These are phyloP conservation scores for Diorhabda sublineata DNA, from an alignment of 1,140 invertebrate species.

Conservation along the genomic window DNA sequence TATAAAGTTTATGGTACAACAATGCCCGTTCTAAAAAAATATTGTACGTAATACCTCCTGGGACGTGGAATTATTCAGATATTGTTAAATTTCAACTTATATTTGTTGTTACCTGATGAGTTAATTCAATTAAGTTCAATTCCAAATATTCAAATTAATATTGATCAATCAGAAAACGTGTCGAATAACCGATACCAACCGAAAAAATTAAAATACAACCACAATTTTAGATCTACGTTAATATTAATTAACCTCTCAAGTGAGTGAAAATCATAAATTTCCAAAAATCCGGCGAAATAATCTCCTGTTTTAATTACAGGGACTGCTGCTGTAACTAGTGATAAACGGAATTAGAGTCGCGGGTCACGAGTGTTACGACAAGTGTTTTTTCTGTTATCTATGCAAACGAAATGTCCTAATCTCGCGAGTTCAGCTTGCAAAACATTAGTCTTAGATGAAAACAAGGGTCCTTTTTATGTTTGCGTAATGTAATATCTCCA, in stretches of 20 bases:
- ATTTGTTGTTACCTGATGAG: too few species aligned
- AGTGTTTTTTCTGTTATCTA: conserved; percentile 45
- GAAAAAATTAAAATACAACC: too few species aligned
- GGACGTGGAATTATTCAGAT: too few species aligned
- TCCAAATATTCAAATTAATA: too few species aligned
- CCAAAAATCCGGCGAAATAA: conserved; percentile 13
- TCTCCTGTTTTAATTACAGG: conserved; percentile 14
- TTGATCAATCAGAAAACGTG: too few species aligned
- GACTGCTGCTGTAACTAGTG: conserved; percentile 24
- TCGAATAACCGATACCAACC: too few species aligned
- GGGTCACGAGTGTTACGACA: conserved; percentile 42
- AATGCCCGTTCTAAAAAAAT: too few species aligned
- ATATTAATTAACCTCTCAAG: not conserved
- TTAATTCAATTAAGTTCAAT: too few species aligned
- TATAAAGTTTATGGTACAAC: too few species aligned
- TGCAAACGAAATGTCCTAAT: conserved; percentile 39
- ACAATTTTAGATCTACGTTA: not conserved
- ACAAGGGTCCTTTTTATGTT: conserved; percentile 30
- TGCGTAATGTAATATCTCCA: conserved; percentile 24
- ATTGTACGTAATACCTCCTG: too few species aligned
- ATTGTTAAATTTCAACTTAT: too few species aligned
- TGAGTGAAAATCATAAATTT: not conserved
- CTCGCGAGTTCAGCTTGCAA: conserved; percentile 34
- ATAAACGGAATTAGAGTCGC: conserved; percentile 39
- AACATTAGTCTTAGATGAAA: conserved; percentile 25